Evolutionary conservation across 2,888 invertebrate genomes (phyloP), one percentile per base, ranked within the genome.

Genomic region (Resseliella maxima): DNA sequence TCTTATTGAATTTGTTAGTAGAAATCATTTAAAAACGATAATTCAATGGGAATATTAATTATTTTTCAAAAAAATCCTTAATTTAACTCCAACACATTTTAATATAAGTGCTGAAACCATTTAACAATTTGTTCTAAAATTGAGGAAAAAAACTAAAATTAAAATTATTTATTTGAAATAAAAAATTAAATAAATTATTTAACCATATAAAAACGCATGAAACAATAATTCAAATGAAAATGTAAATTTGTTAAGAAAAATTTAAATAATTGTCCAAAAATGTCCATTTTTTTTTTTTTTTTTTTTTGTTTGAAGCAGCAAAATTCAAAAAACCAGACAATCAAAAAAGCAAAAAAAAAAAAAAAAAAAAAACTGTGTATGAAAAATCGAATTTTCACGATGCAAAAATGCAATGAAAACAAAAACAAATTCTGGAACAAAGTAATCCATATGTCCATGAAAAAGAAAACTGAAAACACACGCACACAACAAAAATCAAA

Each of bases 401-500:
- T 85, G 24, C 24, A 85, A 46, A 85, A 46, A 85, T 15, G 21
- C 3, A 45, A n/a, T n/a, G n/a, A n/a, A n/a, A 83, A 85, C 45
- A 45, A 46, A 85, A 46, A 38, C 41, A 6, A 41, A 24, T 12
- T n/a, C 46, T 85, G 31, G 27, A 45, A n/a, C 46, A 85, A 85
- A 35, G 18, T 24, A 41, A 18, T 72, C 72, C 31, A 72, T 72
- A 10, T 15, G 27, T 27, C 5, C 12, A n/a, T 0, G 21, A 85
- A 46, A 46, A 85, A 85, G 24, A 15, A 85, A 41, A 86, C 12
- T 54, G 8, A 24, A 85, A 64, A n/a, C 64, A 59, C 36, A 64
- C 72, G 38, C 50, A 41, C 59, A 35, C 31, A 54, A 85, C 50
- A 86, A 86, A 86, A 86, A 86, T 24, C 35, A 50, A 86, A 59